phyloP scores from a whole-genome alignment of 2,797 vertebrate species.

The Clarias platycephalus region DNA sequence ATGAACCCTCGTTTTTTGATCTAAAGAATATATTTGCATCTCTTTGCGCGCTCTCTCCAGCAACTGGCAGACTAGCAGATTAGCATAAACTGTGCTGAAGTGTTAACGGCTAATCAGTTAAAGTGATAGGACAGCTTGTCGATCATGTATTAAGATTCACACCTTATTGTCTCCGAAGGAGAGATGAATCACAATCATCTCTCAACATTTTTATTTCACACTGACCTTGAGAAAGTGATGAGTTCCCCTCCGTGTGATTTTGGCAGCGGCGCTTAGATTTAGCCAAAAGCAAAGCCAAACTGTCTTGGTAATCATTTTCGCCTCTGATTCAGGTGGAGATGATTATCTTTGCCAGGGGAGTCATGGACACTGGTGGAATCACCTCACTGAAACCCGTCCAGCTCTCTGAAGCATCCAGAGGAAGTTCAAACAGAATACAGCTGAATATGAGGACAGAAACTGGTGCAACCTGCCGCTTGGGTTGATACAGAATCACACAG shows the following conservation, averaged over 20 bases:
- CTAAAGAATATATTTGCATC: background rate
- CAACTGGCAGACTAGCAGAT: too few relatives aligned
- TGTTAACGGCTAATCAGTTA: background rate
- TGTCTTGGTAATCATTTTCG: slow-evolving; percentile 56
- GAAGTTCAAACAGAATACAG: background rate
- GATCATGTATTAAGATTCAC: background rate
- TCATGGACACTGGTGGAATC: slow-evolving; percentile 58
- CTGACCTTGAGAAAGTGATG: background rate
- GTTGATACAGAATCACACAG: background rate
- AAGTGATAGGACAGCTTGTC: background rate
- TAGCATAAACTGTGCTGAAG: background rate
- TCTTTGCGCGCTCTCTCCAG: background rate
- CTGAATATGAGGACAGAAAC: background rate
- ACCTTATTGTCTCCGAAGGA: background rate
- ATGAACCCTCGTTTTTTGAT: background rate
- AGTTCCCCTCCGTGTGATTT: background rate
- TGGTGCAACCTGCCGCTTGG: background rate
- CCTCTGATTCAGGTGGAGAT: slow-evolving; percentile 46
- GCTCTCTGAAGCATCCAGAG: slow-evolving; percentile 36
- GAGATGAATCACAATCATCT: too few relatives aligned
- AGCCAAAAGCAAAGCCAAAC: slow-evolving; percentile 53
- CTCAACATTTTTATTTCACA: background rate
- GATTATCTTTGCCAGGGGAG: slow-evolving; percentile 53
- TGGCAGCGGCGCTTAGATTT: slow-evolving; percentile 50
- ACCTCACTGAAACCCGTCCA: slow-evolving; percentile 51